Percentiles rank a stretch among this genome's conserved stretches.
These are phyloP conservation scores for Lycaena phlaeas DNA, from an alignment of 2,888 invertebrate genomes.

Conservation along the genomic window DNA sequence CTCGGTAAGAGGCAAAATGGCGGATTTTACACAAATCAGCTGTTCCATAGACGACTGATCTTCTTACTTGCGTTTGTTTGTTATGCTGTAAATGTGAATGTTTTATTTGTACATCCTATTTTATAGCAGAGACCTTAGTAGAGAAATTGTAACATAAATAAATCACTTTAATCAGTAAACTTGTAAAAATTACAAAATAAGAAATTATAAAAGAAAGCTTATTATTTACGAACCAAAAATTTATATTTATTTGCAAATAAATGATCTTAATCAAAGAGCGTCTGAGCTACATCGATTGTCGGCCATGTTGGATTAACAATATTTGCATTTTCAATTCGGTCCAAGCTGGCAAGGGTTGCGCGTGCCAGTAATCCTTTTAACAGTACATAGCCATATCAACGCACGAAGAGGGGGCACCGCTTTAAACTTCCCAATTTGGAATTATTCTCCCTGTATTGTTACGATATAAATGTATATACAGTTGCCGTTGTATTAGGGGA, in stretches of 20 bases:
- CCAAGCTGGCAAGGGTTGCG: conserved; percentile 29
- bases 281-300: conserved; percentile 14
- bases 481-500: conserved; percentile 10
- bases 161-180: too few relatives aligned
- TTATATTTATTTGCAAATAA: background rate
- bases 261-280: background rate
- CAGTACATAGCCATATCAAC: conserved; percentile 25
- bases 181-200: too few relatives aligned
- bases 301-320: conserved; percentile 45
- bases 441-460: conserved; percentile 18
- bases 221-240: background rate
- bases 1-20: too few relatives aligned
- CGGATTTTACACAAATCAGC: too few relatives aligned
- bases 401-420: conserved; percentile 13
- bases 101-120: too few relatives aligned
- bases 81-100: too few relatives aligned
- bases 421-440: conserved; percentile 22
- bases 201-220: too few relatives aligned
- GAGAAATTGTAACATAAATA: too few relatives aligned
- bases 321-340: conserved; percentile 53
- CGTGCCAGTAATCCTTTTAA: conserved; percentile 32
- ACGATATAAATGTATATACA: conserved; percentile 18
- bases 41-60: too few relatives aligned
- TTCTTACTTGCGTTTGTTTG: too few relatives aligned
- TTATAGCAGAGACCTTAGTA: too few relatives aligned